Base-by-base conservation (phyloP, 2,797 vertebrate species). In the Oreochromis grahami region DNA sequence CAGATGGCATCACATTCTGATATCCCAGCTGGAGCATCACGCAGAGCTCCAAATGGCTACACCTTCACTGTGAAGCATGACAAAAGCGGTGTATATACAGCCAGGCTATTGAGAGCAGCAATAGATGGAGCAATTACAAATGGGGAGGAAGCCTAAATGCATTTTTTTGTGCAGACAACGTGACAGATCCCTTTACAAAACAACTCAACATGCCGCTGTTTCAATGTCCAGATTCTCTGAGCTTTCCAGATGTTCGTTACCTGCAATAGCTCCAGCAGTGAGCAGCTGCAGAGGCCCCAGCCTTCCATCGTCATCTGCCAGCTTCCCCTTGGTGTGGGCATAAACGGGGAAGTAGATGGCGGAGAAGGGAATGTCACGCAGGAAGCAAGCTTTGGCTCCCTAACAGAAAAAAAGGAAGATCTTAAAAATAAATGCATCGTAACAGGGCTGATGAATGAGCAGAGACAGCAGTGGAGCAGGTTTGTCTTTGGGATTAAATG, bases 291-390 rank as follows among this genome's bases (percentile, higher is more conserved):
- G 58, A 2, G 98, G 89, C 89, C 98, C 97, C 93, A 98, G 93
- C 1, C 93, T 96, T 91, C 98, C 98, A 0, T 96, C 93, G 91
- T 98, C 97, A 89, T 98, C 97, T 79, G 98, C 96, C 87, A 99
- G 84, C 89, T 92, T 92, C 77, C 91, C 53, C 92, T 99, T 99
- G 92, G 97, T 97, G 86, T 99, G 98, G 92, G 98, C 98, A 90
- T 99, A 99, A 86, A 98, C 98, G 7, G 98, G 98, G 96, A 99
- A 99, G 96, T 99, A 99, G 96, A 99, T 99, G 72, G 98, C 98
- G 17, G 98, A 99, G 96, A 99, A 99, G 94, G 98, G 98, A 97
- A 99, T 98, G 97, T 99, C 98, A 93, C 98, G 97, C 93, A 99
- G 97, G 94, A 99, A 99, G 94, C 98, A 99, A 1, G 98, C 98